A percentile compares a stretch with the other conserved stretches of the same genome.
Evolutionary conservation across 2,888 invertebrate species (phyloP).

Genomic region (Drosophila leonis): DNA sequence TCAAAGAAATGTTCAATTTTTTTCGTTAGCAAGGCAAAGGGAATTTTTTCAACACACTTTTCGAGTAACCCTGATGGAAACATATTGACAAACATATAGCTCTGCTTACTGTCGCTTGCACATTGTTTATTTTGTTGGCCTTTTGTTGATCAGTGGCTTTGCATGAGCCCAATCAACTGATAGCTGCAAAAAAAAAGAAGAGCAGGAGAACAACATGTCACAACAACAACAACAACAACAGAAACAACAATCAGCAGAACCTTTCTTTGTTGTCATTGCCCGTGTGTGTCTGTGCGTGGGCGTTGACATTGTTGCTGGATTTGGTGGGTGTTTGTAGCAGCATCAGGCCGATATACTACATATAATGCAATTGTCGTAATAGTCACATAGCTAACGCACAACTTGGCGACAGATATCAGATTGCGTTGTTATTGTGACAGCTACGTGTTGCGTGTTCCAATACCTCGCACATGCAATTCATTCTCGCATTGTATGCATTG

Average conservation of each 20-base stretch:
- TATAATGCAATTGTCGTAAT: constrained; percentile 34
- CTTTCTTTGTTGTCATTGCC: constrained; percentile 20
- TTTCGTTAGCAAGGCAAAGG: neutral
- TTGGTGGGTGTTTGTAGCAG: constrained; percentile 16
- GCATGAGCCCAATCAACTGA: constrained; percentile 37
- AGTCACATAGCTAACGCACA: constrained; percentile 34
- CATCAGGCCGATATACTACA: neutral
- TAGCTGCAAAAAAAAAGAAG: constrained; percentile 11
- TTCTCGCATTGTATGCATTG: constrained; percentile 22
- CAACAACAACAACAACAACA: constrained; percentile 5
- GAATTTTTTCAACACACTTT: neutral
- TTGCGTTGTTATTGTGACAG: constrained; percentile 16
- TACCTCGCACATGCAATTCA: constrained; percentile 2
- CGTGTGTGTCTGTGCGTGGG: constrained; percentile 4
- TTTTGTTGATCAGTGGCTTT: constrained; percentile 33
- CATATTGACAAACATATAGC: neutral
- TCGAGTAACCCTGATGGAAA: neutral
- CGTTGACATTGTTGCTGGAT: constrained; percentile 4
- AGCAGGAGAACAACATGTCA: neutral
- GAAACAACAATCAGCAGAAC: neutral
- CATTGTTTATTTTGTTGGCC: constrained; percentile 20
- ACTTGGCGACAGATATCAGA: constrained; percentile 17
- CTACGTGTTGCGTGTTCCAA: constrained; percentile 35
- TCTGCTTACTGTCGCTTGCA: constrained; percentile 20
- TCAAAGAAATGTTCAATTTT: neutral